These are phyloP conservation scores for Cydia splendana DNA, from an alignment of 1,140 invertebrate genomes.

Conservation along the genomic window DNA sequence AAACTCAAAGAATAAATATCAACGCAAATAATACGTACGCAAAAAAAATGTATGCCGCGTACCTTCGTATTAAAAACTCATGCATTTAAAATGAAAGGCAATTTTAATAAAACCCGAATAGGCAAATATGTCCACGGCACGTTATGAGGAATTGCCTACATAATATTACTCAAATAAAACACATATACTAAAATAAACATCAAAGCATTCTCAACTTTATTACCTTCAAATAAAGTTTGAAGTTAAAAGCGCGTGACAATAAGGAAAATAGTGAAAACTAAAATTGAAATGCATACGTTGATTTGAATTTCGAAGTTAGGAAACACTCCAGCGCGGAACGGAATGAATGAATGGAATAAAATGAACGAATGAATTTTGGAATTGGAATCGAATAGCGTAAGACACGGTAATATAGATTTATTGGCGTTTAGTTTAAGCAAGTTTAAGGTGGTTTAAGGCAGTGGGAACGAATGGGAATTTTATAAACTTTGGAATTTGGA, in stretches of 20 bases:
- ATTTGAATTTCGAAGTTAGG: slow-evolving; percentile 5
- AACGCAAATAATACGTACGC: not conserved
- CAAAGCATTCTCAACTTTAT: not conserved
- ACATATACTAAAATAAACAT: not conserved
- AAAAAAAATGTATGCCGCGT: not conserved
- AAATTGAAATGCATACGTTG: slow-evolving; percentile 5
- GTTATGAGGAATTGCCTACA: not conserved
- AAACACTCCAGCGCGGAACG: not conserved
- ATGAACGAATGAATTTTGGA: slow-evolving; percentile 13
- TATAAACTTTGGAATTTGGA: not conserved
- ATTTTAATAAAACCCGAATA: not conserved
- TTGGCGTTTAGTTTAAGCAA: not conserved
- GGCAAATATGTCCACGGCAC: slow-evolving; percentile 1
- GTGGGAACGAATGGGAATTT: not conserved
- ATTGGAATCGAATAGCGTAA: not conserved
- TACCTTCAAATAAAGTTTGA: not conserved
- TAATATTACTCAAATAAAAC: not conserved
- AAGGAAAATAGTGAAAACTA: slow-evolving; percentile 4
- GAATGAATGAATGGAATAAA: slow-evolving; percentile 13
- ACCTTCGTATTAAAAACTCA: not conserved
- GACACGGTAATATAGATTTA: not conserved
- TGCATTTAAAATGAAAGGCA: slow-evolving; percentile 8
- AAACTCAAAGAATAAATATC: not conserved
- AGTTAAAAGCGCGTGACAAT: not conserved
- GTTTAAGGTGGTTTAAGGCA: not conserved